A percentile compares a stretch with the other conserved stretches of the same genome.
Conservation (phyloP, 64 coral and sea anemone genomes). For the Porites lutea region DNA sequence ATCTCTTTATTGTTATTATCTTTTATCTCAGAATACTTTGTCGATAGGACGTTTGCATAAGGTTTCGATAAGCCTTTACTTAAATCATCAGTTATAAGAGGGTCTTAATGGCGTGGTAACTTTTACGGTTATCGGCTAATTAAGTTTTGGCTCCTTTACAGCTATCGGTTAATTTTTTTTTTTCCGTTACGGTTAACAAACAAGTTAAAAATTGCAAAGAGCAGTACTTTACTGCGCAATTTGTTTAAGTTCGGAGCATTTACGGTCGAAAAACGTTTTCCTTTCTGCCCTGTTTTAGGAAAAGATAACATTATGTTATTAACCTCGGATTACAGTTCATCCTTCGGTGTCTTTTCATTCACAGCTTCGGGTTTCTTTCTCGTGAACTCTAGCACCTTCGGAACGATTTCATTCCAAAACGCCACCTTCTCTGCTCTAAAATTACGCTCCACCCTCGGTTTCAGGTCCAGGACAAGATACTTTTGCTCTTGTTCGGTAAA, state of each 20-base stretch:
- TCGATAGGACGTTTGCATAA: not conserved
- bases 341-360: not conserved
- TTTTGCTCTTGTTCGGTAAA: conserved; percentile 35
- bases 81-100: not conserved
- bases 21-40: conserved; percentile 51
- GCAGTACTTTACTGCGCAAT: no score
- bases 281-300: no score
- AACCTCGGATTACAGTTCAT: conserved; percentile 29
- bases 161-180: no score
- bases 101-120: no score
- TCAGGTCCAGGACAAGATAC: conserved; percentile 58
- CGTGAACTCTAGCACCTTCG: not conserved
- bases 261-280: no score
- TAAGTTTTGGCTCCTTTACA: no score
- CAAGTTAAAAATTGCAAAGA: no score
- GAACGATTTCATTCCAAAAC: not conserved
- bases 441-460: conserved; percentile 58
- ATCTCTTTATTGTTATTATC: not conserved
- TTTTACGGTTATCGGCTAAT: no score
- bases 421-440: conserved; percentile 26
- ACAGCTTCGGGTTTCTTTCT: not conserved
- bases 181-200: no score
- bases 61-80: not conserved
- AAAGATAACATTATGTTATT: no score
- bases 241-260: no score